Percentiles rank a stretch among this genome's conserved stretches.
Conservation (phyloP, 2,888 invertebrate genomes). For the Microctonus brassicae region DNA sequence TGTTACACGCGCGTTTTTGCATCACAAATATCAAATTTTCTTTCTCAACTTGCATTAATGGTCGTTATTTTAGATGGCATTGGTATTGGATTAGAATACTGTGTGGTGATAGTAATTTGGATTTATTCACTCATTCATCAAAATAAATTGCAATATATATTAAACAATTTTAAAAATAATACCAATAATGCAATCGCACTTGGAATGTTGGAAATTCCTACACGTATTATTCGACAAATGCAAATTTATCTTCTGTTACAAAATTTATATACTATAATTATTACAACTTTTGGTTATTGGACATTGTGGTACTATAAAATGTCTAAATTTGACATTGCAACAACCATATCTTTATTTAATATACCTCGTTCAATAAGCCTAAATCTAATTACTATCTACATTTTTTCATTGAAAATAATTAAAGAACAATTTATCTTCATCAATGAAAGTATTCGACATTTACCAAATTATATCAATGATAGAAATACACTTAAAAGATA, state of each 20-base stretch:
- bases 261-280: background rate
- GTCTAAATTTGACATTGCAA: background rate
- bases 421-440: conserved; percentile 31
- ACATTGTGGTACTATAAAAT: background rate
- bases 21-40: conserved; percentile 24
- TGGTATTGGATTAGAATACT: conserved; percentile 35
- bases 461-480: conserved; percentile 13
- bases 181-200: conserved; percentile 1
- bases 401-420: conserved; percentile 28
- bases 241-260: background rate
- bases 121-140: conserved; percentile 26
- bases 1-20: conserved; percentile 17
- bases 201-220: conserved; percentile 3
- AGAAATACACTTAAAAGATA: conserved; percentile 17
- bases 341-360: conserved; percentile 22
- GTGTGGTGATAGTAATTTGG: conserved; percentile 29
- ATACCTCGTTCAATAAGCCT: conserved; percentile 17
- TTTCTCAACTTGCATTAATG: conserved; percentile 35
- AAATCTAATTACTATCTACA: conserved; percentile 30
- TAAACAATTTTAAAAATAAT: conserved; percentile 25
- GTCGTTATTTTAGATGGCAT: conserved; percentile 34
- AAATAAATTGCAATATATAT: conserved; percentile 22
- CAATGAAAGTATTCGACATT: conserved; percentile 31
- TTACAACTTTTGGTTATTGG: background rate
- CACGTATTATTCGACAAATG: background rate